Conservation (phyloP, 2,888 invertebrate genomes). For the Cyaniris semiargus region DNA sequence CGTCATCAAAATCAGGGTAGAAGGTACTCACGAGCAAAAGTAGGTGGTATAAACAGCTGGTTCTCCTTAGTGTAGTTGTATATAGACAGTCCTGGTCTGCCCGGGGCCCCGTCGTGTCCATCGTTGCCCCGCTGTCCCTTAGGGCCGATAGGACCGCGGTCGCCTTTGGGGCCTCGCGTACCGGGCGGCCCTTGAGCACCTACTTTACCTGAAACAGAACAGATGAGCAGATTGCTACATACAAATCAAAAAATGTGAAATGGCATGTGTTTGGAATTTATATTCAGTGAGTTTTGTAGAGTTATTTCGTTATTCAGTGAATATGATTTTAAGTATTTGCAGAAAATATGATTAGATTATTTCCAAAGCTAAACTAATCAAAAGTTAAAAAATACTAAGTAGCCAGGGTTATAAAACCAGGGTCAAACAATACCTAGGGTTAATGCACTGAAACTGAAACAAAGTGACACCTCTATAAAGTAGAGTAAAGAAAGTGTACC, state of each 20-base stretch:
- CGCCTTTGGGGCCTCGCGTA: constrained; percentile 86
- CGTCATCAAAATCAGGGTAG: no score
- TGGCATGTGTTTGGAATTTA: background rate
- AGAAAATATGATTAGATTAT: background rate
- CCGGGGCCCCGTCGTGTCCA: constrained; percentile 86
- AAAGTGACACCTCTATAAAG: no score
- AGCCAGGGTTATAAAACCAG: no score
- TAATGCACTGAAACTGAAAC: no score
- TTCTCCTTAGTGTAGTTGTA: constrained; percentile 86
- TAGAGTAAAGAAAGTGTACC: no score
- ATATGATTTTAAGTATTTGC: background rate
- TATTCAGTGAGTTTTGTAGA: background rate
- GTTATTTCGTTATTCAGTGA: background rate
- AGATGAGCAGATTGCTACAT: no score
- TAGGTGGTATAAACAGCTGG: constrained; percentile 91
- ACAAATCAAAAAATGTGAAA: no score
- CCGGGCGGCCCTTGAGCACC: constrained; percentile 85
- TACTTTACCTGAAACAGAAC: constrained; percentile 78
- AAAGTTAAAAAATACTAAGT: no score
- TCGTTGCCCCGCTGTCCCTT: constrained; percentile 87
- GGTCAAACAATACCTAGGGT: no score
- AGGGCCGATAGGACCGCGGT: constrained; percentile 83
- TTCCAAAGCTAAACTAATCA: background rate
- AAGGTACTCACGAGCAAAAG: constrained; percentile 84
- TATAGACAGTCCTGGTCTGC: constrained; percentile 90